These are phyloP conservation scores for Linnaemya vulpina DNA, from an alignment of 2,888 invertebrate genomes.

Conservation along the genomic window DNA sequence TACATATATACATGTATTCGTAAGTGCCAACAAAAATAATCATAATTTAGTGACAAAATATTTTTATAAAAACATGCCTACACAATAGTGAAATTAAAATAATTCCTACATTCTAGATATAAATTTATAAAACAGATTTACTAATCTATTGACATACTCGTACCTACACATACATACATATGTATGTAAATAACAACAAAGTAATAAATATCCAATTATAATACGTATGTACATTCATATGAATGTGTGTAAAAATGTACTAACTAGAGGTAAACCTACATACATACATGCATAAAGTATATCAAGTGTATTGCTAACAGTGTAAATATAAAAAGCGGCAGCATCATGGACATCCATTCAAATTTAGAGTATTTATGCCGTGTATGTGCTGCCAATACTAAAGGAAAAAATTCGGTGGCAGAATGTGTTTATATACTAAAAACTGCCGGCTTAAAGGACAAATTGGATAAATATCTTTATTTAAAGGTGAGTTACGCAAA, in stretches of 20 bases:
- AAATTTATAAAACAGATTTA: not conserved
- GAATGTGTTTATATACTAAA: conserved; percentile 81
- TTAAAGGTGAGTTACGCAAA: conserved; percentile 76
- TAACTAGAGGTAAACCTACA: not conserved
- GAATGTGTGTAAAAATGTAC: too few relatives aligned
- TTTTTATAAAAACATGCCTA: not conserved
- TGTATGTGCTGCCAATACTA: conserved; percentile 80
- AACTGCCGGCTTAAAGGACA: conserved; percentile 78
- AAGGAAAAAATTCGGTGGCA: conserved; percentile 78
- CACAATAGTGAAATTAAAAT: not conserved
- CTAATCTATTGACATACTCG: not conserved
- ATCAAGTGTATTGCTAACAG: conserved; percentile 1
- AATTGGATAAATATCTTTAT: conserved; percentile 78
- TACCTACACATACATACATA: not conserved
- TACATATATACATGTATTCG: not conserved
- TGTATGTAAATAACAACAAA: not conserved
- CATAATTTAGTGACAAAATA: not conserved
- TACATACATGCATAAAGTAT: too few relatives aligned
- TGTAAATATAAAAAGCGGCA: conserved; percentile 28
- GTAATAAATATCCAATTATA: not conserved
- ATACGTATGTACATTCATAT: not conserved
- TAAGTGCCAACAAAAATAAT: not conserved
- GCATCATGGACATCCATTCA: conserved; percentile 76
- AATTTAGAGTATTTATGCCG: conserved; percentile 79
- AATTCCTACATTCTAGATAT: too few relatives aligned